These are phyloP conservation scores for Acipenser transmontanus DNA, from an alignment of 2,797 vertebrate genomes.

Conservation along the genomic window DNA sequence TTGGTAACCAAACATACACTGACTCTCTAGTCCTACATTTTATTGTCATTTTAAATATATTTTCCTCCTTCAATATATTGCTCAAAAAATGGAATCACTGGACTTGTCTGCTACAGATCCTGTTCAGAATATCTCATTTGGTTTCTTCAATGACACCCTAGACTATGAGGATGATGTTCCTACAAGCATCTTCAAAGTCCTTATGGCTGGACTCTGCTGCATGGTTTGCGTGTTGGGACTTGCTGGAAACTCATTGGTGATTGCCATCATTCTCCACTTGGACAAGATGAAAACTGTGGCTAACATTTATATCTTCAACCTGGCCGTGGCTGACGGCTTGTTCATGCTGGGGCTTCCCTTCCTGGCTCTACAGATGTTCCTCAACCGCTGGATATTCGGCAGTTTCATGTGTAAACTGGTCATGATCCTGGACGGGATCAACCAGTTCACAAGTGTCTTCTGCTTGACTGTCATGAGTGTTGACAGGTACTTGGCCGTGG, in stretches of 20 bases:
- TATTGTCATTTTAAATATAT: too few relatives aligned
- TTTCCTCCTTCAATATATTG: too few relatives aligned
- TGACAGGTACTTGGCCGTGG: slow-evolving; percentile 62
- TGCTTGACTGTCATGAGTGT: slow-evolving; percentile 65
- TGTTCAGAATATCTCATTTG: slow-evolving; percentile 26
- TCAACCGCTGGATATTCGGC: slow-evolving; percentile 56
- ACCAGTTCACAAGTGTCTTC: slow-evolving; percentile 70
- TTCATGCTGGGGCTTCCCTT: slow-evolving; percentile 70
- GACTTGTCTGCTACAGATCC: slow-evolving; percentile 11
- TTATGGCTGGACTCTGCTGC: slow-evolving; percentile 51
- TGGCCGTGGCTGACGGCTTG: slow-evolving; percentile 63
- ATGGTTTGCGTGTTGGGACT: slow-evolving; percentile 57
- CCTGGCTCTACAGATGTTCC: slow-evolving; percentile 59
- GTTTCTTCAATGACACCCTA: slow-evolving; percentile 17
- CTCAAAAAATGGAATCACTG: slow-evolving; percentile 36
- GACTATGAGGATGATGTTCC: slow-evolving; percentile 28
- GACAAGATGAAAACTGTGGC: slow-evolving; percentile 61
- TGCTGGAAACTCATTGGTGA: slow-evolving; percentile 55
- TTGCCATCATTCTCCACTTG: slow-evolving; percentile 51
- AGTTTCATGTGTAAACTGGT: slow-evolving; percentile 52
- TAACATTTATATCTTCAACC: slow-evolving; percentile 63
- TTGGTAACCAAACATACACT: too few relatives aligned
- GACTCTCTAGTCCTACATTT: too few relatives aligned
- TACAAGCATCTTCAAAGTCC: slow-evolving; percentile 36
- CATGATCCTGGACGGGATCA: slow-evolving; percentile 66